Percentiles rank a stretch among this genome's conserved stretches.
Evolutionary conservation across 2,888 invertebrate species (phyloP).

Genomic region (Neelides folsomi): DNA sequence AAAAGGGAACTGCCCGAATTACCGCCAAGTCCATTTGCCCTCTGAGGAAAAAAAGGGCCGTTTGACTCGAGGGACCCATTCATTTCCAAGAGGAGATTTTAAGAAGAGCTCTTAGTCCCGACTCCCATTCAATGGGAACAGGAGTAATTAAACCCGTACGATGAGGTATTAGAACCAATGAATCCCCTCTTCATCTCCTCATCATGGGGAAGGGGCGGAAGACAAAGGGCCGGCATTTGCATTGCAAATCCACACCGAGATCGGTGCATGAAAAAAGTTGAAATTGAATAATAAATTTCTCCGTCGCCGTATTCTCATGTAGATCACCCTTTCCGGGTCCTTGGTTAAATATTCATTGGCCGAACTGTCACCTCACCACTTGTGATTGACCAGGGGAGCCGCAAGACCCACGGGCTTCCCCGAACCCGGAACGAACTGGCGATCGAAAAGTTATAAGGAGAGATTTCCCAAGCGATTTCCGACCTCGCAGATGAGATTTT

Average conservation of each 20-base stretch:
- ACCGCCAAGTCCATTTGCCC: no score
- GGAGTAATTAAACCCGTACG: no score
- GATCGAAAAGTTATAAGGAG: slow-evolving; percentile 27
- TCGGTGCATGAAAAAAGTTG: slow-evolving; percentile 23
- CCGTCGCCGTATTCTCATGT: slow-evolving; percentile 10
- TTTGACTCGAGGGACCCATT: no score
- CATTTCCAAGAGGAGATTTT: no score
- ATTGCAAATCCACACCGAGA: slow-evolving; percentile 32
- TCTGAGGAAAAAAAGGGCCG: no score
- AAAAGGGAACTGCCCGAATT: no score
- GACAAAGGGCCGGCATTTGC: slow-evolving; percentile 20
- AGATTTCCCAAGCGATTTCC: slow-evolving; percentile 26
- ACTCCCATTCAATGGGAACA: no score
- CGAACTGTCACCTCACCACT: not conserved
- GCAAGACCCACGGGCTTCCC: not conserved
- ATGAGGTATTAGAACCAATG: not conserved
- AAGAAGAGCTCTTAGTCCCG: no score
- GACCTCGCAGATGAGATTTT: slow-evolving; percentile 23
- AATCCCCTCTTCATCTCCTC: not conserved
- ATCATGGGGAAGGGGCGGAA: not conserved
- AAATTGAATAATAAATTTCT: slow-evolving; percentile 34
- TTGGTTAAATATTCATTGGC: not conserved
- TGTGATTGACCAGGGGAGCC: not conserved
- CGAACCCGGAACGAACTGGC: slow-evolving; percentile 17
- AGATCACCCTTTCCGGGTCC: not conserved